phyloP scores from a whole-genome alignment of 2,888 invertebrate genomes.

The Drosophila emarginata region DNA sequence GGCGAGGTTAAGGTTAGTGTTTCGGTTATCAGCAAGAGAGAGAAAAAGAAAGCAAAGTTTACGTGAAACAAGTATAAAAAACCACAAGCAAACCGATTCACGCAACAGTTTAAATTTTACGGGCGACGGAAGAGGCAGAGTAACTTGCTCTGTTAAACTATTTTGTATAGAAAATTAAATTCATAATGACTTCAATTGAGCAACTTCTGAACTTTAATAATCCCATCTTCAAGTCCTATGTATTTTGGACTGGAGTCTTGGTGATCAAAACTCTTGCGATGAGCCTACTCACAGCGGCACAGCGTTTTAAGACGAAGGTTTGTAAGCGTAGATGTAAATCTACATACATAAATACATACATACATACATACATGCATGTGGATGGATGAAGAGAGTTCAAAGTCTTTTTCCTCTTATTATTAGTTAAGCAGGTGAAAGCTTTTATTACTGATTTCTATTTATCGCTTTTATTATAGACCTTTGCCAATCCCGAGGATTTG shows the following conservation, averaged over 20 bases:
- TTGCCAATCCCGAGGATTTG: slow-evolving; percentile 85
- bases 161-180: slow-evolving; percentile 4
- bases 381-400: slow-evolving; percentile 41
- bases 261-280: slow-evolving; percentile 83
- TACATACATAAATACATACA: neutral
- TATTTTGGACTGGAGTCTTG: slow-evolving; percentile 82
- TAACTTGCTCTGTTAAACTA: neutral
- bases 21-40: neutral
- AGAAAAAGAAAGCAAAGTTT: slow-evolving; percentile 5
- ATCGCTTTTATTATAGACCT: slow-evolving; percentile 81
- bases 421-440: slow-evolving; percentile 28
- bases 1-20: neutral
- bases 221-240: slow-evolving; percentile 81
- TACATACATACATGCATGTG: neutral
- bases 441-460: neutral
- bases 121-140: neutral
- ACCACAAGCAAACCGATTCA: slow-evolving; percentile 1
- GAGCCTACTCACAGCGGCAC: slow-evolving; percentile 81
- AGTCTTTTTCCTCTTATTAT: slow-evolving; percentile 36
- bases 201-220: slow-evolving; percentile 73
- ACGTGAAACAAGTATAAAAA: slow-evolving; percentile 28
- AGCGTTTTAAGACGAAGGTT: slow-evolving; percentile 82
- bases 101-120: slow-evolving; percentile 11
- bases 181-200: slow-evolving; percentile 60
- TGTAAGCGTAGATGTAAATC: slow-evolving; percentile 16